phyloP scores from a whole-genome alignment of 2,888 invertebrate species.

The Deilephila porcellus region DNA sequence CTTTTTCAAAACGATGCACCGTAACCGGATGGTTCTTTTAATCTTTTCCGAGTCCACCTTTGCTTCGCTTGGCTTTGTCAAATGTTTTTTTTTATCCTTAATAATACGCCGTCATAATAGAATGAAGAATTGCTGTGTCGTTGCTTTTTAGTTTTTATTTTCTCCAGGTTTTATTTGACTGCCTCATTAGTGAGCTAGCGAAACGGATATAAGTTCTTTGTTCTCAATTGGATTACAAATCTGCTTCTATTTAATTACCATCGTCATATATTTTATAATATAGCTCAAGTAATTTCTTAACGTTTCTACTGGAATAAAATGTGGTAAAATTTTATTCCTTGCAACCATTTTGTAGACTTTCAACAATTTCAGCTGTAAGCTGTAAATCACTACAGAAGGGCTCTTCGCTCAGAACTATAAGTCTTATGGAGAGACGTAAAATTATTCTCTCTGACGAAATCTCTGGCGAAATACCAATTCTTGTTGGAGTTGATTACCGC shows the following conservation, averaged over 20 bases:
- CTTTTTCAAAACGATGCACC: neutral
- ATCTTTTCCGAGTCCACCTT: neutral
- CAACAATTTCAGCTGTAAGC: neutral
- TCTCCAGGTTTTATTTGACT: neutral
- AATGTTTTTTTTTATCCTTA: slow-evolving; percentile 20
- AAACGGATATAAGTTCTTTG: neutral
- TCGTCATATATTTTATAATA: too few species aligned
- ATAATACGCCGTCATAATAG: slow-evolving; percentile 11
- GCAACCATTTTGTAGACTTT: slow-evolving; percentile 9
- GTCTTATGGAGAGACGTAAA: slow-evolving; percentile 16
- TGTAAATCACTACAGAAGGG: slow-evolving; percentile 18
- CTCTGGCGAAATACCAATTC: slow-evolving; percentile 1
- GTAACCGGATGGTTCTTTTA: neutral
- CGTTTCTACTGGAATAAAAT: neutral
- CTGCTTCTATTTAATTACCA: neutral
- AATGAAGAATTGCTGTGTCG: neutral
- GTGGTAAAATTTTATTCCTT: slow-evolving; percentile 3
- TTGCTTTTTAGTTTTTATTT: neutral
- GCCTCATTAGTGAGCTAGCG: neutral
- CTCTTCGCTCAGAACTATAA: slow-evolving; percentile 6
- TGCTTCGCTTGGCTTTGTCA: slow-evolving; percentile 9
- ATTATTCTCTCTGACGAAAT: slow-evolving; percentile 2
- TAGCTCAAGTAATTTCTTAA: neutral
- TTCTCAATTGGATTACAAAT: neutral
- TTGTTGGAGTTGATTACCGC: neutral